Conservation (phyloP, 2,797 vertebrate genomes). For the Sebastes matsubarae region DNA sequence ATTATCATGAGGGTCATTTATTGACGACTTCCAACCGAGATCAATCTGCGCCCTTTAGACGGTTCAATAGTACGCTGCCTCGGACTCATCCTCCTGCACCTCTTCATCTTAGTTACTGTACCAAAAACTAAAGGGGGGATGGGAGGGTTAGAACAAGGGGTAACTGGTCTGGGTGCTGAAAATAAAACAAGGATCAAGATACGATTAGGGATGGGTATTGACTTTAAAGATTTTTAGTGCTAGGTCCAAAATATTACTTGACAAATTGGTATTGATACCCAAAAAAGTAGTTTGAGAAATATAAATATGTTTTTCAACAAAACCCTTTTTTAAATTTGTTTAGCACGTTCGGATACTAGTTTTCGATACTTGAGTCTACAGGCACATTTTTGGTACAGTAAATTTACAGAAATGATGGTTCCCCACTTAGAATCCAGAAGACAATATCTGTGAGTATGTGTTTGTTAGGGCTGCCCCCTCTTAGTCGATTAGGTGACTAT, state of each 20-base stretch:
- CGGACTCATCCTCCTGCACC: constrained; percentile 33
- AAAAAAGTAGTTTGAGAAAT: background rate
- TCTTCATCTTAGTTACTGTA: constrained; percentile 53
- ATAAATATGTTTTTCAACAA: background rate
- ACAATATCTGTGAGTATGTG: constrained; percentile 3
- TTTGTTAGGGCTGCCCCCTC: background rate
- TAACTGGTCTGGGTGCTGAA: background rate
- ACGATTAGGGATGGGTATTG: background rate
- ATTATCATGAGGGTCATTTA: constrained; percentile 71
- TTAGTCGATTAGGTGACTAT: no score
- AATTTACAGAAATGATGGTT: background rate
- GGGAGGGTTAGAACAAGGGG: background rate
- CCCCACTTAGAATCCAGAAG: background rate
- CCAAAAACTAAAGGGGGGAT: background rate
- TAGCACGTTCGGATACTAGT: background rate
- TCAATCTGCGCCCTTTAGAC: constrained; percentile 58
- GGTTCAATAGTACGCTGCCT: constrained; percentile 49
- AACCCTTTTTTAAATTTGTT: no score
- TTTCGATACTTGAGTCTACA: background rate
- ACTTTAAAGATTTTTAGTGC: background rate
- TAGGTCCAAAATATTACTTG: background rate
- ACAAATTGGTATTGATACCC: background rate
- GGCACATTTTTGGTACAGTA: background rate
- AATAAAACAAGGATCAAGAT: background rate
- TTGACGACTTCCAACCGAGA: constrained; percentile 50